Conservation (phyloP, 1,140 invertebrate species). For the Notospermus geniculatus region DNA sequence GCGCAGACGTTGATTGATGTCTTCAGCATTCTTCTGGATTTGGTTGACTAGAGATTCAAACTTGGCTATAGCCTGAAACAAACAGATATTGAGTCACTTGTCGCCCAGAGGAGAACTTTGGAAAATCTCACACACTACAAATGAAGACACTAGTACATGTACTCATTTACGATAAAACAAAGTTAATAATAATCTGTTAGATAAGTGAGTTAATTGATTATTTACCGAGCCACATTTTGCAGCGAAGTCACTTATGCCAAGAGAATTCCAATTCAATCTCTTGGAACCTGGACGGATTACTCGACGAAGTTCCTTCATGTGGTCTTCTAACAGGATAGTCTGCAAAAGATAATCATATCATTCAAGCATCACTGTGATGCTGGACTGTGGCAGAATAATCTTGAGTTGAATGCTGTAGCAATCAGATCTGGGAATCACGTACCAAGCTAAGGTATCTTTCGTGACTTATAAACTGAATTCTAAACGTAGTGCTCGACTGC, state of each 20-base stretch:
- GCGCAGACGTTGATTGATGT: constrained; percentile 59
- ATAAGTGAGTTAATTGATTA: too few relatives aligned
- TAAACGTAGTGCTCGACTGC: neutral
- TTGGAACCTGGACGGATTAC: constrained; percentile 75
- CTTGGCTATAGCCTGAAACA: constrained; percentile 54
- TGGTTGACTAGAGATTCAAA: constrained; percentile 68
- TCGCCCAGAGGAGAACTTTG: too few relatives aligned
- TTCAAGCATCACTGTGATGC: neutral
- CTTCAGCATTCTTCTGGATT: constrained; percentile 72
- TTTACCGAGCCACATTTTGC: constrained; percentile 58
- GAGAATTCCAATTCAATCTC: constrained; percentile 79
- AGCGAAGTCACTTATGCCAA: constrained; percentile 75
- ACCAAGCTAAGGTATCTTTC: neutral
- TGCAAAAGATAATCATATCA: constrained; percentile 24
- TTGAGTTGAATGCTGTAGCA: too few relatives aligned
- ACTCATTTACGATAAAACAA: too few relatives aligned
- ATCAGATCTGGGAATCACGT: too few relatives aligned
- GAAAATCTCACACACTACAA: too few relatives aligned
- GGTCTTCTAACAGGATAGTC: constrained; percentile 52
- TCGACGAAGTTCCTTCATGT: constrained; percentile 71
- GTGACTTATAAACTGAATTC: neutral
- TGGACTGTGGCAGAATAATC: too few relatives aligned
- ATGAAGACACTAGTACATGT: too few relatives aligned
- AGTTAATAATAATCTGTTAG: too few relatives aligned
- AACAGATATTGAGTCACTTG: constrained; percentile 1